Base-by-base conservation (phyloP, 2,113 vertebrate species). In the Bucco capensis region DNA sequence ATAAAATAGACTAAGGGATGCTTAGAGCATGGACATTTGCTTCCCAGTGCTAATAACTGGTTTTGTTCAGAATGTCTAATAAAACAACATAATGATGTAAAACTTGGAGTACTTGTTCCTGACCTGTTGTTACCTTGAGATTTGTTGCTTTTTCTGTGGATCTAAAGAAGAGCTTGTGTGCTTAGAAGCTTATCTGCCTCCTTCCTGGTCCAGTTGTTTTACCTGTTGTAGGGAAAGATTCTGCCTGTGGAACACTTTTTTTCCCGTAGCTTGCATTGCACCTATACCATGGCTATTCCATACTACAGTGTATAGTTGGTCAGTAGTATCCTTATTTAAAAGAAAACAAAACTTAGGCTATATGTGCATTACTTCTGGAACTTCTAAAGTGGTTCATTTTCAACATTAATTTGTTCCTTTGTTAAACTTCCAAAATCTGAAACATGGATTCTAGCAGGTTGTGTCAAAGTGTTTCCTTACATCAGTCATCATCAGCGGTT, bases 161-260 rank as follows among this genome's bases (percentile, higher is more conserved):
- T 69, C 37, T 83, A 87, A 85, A n/a, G 66, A 82, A 80, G 35
- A 69, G 17, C 8, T n/a, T 51, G 4, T 37, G 19, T 69, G 14
- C 62, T 85, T 40, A 31, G 44, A 67, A 82, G 30, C 22, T 87
- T 17, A 28, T 60, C 49, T 82, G 40, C 27, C 24, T 62, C 19
- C n/a, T 86, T 73, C 17, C 5, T 4, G 1, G 6, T 30, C 54
- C 38, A 38, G 27, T 47, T 86, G 12, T 37, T 82, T 44, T 25
- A 60, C 19, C 37, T 65, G 25, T 64, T 82, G 7, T 37, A 14
- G 14, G 75, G 61, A 35, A 50, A 78, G 56, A 57, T 77, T 73
- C 54, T 70, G 53, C 35, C 30, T 0, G 0, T 75, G 14, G 62
- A 81, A 77, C 7, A n/a, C 9, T 7, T 15, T 16, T 37, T 62